Evolutionary conservation across 2,113 vertebrate species (phyloP).

Genomic region (Salminus brasiliensis): DNA sequence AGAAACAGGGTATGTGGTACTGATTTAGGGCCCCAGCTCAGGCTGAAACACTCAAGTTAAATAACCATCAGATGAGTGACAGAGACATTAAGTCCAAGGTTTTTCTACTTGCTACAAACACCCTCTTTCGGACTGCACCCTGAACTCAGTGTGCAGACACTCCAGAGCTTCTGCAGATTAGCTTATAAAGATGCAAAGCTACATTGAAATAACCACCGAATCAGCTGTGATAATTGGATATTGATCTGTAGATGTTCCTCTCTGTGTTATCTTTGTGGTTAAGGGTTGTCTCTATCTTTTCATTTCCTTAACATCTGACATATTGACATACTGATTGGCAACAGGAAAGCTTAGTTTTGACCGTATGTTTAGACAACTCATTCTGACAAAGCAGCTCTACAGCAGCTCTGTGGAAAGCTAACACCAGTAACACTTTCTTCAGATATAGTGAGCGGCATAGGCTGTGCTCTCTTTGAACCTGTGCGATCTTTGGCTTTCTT

Average conservation of each 20-base stretch:
- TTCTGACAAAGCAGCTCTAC: neutral
- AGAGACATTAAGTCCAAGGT: constrained; percentile 3
- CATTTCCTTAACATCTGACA: neutral
- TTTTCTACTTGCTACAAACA: neutral
- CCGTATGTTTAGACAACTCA: neutral
- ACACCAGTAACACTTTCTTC: too few relatives aligned
- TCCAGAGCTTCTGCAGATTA: neutral
- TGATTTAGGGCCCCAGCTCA: constrained; percentile 55
- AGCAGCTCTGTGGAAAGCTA: too few relatives aligned
- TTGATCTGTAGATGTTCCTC: neutral
- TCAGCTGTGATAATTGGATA: neutral
- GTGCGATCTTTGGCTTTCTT: constrained; percentile 4
- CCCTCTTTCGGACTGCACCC: neutral
- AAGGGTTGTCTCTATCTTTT: neutral
- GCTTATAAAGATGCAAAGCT: neutral
- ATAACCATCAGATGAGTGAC: constrained; percentile 51
- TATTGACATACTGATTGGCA: neutral
- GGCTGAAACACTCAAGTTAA: constrained; percentile 29
- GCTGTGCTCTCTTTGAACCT: neutral
- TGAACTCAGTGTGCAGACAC: neutral
- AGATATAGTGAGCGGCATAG: neutral
- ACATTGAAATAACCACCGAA: neutral
- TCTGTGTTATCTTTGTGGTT: neutral
- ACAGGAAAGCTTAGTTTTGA: neutral
- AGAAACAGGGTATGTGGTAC: constrained; percentile 49